Conservation (phyloP, 2,797 vertebrate species). For the Gobio occitaniae region DNA sequence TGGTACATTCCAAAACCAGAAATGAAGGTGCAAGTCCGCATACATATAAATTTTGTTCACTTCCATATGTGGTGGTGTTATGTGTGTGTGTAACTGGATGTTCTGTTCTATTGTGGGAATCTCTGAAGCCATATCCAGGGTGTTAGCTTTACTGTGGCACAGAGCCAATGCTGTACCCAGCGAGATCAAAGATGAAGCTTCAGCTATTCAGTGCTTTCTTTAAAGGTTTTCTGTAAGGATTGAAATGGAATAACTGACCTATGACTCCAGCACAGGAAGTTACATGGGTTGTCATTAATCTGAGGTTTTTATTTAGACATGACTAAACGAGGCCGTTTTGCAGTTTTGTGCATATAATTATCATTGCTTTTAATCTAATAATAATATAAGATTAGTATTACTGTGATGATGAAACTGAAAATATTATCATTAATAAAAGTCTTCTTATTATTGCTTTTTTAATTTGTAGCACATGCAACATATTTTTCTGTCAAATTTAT, state of each 20-base stretch:
- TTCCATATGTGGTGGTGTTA: not conserved
- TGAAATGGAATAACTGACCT: constrained; percentile 68
- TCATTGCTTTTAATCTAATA: not conserved
- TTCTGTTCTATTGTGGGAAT: constrained; percentile 72
- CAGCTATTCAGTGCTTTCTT: constrained; percentile 76
- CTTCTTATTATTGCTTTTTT: not conserved
- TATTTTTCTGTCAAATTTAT: not conserved
- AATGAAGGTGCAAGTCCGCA: constrained; percentile 18
- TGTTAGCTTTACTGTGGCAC: constrained; percentile 78
- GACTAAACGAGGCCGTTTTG: constrained; percentile 59
- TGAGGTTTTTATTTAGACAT: constrained; percentile 70
- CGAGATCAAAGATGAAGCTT: constrained; percentile 79
- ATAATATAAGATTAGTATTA: not conserved
- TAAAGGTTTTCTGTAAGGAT: constrained; percentile 76
- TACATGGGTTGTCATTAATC: constrained; percentile 72
- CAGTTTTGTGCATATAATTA: not conserved
- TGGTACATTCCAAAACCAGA: not conserved
- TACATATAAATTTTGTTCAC: not conserved
- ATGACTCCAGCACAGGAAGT: constrained; percentile 52
- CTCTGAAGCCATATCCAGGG: constrained; percentile 75
- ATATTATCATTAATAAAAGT: not conserved
- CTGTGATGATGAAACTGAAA: not conserved
- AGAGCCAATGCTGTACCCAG: constrained; percentile 76
- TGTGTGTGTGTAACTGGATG: constrained; percentile 26
- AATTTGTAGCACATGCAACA: not conserved